Conservation (phyloP, 2,888 invertebrate species). For the Thymelicus acteon region DNA sequence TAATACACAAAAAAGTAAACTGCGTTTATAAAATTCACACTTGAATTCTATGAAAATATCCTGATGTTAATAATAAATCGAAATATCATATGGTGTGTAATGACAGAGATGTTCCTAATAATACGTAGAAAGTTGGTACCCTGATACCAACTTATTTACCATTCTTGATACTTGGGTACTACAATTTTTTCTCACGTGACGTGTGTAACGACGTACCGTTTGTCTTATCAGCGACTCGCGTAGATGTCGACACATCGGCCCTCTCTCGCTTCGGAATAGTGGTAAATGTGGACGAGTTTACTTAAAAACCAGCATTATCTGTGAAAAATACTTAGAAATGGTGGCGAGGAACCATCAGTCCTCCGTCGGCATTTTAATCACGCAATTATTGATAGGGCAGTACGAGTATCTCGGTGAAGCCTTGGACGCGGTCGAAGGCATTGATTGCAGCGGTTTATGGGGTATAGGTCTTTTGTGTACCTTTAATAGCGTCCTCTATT, state of each 20-base stretch:
- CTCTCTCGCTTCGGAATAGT: constrained; percentile 15
- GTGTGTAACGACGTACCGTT: no score
- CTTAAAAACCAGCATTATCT: constrained; percentile 34
- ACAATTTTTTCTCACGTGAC: constrained; percentile 2
- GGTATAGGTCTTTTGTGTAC: no score
- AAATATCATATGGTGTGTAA: no score
- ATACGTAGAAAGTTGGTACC: no score
- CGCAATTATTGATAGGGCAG: constrained; percentile 64
- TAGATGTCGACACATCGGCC: constrained; percentile 29
- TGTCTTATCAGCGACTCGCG: constrained; percentile 22
- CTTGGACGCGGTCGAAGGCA: constrained; percentile 32
- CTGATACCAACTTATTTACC: no score
- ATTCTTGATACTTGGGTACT: no score
- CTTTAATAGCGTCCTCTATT: no score
- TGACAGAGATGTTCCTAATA: no score
- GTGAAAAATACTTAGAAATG: constrained; percentile 32
- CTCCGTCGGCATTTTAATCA: constrained; percentile 45
- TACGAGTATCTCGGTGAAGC: constrained; percentile 40
- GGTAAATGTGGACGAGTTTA: constrained; percentile 19
- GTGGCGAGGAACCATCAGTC: constrained; percentile 42
- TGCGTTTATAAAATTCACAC: no score
- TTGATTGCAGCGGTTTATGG: constrained; percentile 34
- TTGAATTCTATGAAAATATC: no score
- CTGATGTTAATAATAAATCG: no score
- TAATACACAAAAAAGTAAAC: no score